Percentiles rank a stretch among this genome's conserved stretches.
Evolutionary conservation across 2,113 vertebrate species (phyloP).

Genomic region (Origma solitaria): DNA sequence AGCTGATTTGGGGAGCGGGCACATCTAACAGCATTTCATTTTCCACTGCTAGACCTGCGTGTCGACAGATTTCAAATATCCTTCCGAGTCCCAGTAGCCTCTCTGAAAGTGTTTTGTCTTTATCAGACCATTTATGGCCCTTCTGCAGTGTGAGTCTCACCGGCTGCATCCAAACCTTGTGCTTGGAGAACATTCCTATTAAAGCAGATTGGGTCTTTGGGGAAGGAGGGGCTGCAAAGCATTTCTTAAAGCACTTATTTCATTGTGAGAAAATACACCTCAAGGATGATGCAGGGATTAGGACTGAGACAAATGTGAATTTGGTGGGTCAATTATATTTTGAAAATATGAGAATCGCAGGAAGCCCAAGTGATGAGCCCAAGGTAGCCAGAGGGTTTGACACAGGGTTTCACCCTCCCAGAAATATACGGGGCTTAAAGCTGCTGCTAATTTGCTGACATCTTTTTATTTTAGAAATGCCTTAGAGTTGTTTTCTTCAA

Average conservation of each 20-base stretch:
- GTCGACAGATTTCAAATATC: not conserved
- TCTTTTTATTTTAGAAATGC: not conserved
- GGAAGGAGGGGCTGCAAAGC: not conserved
- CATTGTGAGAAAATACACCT: not conserved
- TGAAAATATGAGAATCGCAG: not conserved
- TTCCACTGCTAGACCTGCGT: not conserved
- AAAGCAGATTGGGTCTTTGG: not conserved
- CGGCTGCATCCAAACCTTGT: not conserved
- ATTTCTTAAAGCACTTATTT: not conserved
- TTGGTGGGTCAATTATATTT: not conserved
- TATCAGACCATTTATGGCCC: not conserved
- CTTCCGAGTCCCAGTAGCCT: not conserved
- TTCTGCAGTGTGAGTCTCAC: not conserved
- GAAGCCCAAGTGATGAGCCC: not conserved
- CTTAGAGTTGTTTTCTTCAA: not conserved
- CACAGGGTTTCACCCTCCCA: not conserved
- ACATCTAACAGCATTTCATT: not conserved
- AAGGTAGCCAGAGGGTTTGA: not conserved
- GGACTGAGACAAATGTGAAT: not conserved
- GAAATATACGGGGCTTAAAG: not conserved
- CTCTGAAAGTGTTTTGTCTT: not conserved
- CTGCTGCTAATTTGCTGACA: not conserved
- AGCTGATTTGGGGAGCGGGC: not conserved
- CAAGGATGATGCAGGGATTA: not conserved
- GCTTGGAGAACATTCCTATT: not conserved